Conservation (phyloP, 2,113 vertebrate genomes). For the Larimichthys polyactis region DNA sequence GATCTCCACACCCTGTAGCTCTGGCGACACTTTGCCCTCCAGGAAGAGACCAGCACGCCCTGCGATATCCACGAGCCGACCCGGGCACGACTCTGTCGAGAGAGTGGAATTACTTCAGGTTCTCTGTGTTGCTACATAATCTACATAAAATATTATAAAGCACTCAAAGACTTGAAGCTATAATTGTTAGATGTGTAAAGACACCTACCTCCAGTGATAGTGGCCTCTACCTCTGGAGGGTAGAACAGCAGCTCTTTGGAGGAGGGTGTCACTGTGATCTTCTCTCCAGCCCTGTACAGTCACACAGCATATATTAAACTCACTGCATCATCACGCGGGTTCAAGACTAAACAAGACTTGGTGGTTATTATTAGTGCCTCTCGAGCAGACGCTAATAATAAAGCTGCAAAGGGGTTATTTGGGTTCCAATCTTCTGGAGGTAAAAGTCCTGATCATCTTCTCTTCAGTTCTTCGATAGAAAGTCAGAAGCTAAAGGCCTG, state of each 20-base stretch:
- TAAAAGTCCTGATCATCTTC: background rate
- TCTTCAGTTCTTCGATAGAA: background rate
- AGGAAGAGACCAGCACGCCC: conserved; percentile 96
- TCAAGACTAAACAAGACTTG: background rate
- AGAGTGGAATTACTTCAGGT: background rate
- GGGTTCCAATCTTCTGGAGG: background rate
- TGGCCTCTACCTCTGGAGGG: conserved; percentile 93
- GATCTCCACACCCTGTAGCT: conserved; percentile 94
- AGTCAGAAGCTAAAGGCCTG: background rate
- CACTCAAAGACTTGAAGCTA: background rate
- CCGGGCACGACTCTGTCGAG: conserved; percentile 92
- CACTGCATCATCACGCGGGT: background rate
- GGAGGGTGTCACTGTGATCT: conserved; percentile 94
- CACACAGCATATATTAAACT: conserved; percentile 20
- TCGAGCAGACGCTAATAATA: background rate
- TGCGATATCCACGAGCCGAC: conserved; percentile 92
- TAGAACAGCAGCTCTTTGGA: conserved; percentile 98
- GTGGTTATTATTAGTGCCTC: background rate
- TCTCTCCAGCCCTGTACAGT: conserved; percentile 92
- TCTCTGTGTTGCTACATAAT: background rate
- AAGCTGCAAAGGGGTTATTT: background rate
- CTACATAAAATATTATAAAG: background rate
- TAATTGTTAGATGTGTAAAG: background rate
- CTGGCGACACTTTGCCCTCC: conserved; percentile 91
- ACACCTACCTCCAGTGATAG: conserved; percentile 92